Evolutionary conservation across 2,113 vertebrate species (phyloP).

Genomic region (Brachyistius frenatus): DNA sequence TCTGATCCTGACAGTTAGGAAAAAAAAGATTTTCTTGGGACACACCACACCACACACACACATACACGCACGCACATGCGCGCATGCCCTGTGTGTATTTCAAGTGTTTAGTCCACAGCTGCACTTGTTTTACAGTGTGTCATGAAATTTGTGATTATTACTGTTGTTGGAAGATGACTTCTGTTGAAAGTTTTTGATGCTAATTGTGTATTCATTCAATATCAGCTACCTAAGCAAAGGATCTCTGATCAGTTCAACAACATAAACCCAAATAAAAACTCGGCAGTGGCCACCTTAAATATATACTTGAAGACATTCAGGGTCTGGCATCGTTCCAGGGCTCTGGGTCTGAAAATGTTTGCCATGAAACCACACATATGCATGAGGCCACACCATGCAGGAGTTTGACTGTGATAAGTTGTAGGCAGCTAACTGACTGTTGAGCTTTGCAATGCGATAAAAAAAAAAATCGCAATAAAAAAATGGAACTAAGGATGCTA

Average conservation of each 20-base stretch:
- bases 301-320: neutral
- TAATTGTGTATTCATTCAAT: neutral
- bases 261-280: conserved; percentile 6
- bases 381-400: conserved; percentile 42
- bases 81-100: conserved; percentile 22
- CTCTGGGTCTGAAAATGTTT: conserved; percentile 35
- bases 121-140: conserved; percentile 40
- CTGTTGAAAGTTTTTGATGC: neutral
- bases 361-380: neutral
- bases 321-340: neutral
- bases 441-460: conserved; percentile 42
- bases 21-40: conserved; percentile 25
- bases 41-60: neutral
- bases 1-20: conserved; percentile 10
- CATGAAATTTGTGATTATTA: conserved; percentile 18
- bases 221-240: neutral
- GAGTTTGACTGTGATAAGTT: conserved; percentile 63
- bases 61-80: neutral
- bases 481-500: neutral
- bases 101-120: conserved; percentile 46
- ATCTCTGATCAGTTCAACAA: neutral
- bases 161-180: neutral
- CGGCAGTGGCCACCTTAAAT: neutral
- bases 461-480: neutral
- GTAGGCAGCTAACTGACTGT: conserved; percentile 49